Conservation (phyloP, 2,888 invertebrate species). For the Achlya flavicornis region DNA sequence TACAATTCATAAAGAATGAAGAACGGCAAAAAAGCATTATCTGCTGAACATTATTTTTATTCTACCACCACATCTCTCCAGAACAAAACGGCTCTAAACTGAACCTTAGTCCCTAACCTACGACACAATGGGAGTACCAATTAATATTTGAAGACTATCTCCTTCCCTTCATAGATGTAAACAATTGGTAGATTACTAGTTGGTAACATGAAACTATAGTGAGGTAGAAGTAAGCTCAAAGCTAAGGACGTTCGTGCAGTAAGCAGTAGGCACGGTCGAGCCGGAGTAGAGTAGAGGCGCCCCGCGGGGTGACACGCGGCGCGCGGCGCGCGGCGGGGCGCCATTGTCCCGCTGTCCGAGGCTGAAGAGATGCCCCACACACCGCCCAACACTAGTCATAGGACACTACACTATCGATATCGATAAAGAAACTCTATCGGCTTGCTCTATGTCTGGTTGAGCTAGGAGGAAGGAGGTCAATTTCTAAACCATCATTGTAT, state of each 20-base stretch:
- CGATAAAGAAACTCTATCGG: conserved; percentile 20
- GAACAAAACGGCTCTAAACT: no score
- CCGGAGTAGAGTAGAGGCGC: conserved; percentile 14
- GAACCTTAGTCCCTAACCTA: no score
- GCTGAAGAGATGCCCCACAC: conserved; percentile 66
- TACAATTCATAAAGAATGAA: no score
- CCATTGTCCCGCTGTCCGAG: conserved; percentile 72
- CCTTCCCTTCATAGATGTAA: background rate
- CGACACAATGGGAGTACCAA: background rate
- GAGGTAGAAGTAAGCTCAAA: background rate
- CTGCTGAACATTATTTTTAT: no score
- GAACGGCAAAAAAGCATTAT: no score
- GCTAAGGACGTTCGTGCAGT: conserved; percentile 6
- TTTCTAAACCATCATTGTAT: no score
- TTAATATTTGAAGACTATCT: background rate
- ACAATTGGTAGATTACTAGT: background rate
- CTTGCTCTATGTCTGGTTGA: no score
- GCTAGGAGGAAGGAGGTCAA: no score
- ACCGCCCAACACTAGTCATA: conserved; percentile 30
- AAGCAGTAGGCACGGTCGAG: conserved; percentile 8
- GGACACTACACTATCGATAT: conserved; percentile 29
- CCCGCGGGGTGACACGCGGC: conserved; percentile 26
- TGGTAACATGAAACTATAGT: background rate
- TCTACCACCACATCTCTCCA: no score
- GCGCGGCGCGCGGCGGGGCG: conserved; percentile 57